Evolutionary conservation across 2,113 vertebrate genomes (phyloP).

Genomic region (Nanger granti): DNA sequence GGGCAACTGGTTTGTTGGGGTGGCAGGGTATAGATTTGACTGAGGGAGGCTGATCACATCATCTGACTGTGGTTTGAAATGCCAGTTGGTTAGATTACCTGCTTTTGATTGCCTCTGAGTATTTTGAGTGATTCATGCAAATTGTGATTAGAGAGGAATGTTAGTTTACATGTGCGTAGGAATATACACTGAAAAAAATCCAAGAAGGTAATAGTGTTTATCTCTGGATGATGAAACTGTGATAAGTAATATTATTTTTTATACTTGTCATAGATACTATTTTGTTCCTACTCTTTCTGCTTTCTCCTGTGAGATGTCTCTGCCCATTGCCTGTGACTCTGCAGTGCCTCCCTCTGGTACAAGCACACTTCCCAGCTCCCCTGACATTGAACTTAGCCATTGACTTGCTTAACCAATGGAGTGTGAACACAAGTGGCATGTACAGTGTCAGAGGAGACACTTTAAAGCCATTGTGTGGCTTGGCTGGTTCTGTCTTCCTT

Average conservation of each 20-base stretch:
- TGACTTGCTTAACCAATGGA: not conserved
- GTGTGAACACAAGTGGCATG: not conserved
- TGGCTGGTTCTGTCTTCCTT: not conserved
- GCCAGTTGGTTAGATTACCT: not conserved
- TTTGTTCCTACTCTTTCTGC: not conserved
- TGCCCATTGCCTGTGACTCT: not conserved
- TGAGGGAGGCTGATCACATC: not conserved
- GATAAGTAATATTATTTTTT: not conserved
- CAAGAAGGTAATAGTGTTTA: not conserved
- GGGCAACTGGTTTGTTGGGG: not conserved
- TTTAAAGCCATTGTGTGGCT: not conserved
- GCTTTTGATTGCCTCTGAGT: not conserved
- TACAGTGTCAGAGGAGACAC: not conserved
- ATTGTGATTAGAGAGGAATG: not conserved
- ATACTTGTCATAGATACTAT: not conserved
- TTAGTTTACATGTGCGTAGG: not conserved
- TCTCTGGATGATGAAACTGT: not conserved
- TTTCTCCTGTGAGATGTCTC: not conserved
- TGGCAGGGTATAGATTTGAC: not conserved
- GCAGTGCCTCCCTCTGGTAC: not conserved
- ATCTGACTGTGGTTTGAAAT: not conserved
- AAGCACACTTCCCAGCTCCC: not conserved
- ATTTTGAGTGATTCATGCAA: not conserved
- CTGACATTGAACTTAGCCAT: not conserved
- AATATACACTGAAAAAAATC: not conserved